Conservation (phyloP, 2,888 invertebrate genomes). For the Prostheceraeus crozeri region DNA sequence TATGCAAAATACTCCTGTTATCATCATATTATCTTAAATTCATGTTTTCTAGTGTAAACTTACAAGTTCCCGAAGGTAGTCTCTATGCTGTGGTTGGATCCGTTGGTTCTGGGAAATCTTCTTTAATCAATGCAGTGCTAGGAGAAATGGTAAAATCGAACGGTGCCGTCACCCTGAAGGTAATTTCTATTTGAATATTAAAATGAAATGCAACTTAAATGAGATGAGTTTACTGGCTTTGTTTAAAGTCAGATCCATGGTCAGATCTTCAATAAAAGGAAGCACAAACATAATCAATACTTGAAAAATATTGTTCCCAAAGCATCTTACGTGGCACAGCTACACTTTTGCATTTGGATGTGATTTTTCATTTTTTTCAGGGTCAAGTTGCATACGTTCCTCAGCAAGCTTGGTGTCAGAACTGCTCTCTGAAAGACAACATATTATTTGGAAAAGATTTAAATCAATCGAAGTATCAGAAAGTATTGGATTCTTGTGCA, state of each 20-base stretch:
- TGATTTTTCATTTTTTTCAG: constrained; percentile 42
- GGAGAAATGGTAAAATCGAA: constrained; percentile 80
- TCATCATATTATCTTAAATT: neutral
- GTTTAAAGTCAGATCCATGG: too few relatives aligned
- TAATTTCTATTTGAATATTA: constrained; percentile 39
- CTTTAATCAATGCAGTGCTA: constrained; percentile 74
- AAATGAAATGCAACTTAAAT: neutral
- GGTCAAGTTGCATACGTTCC: constrained; percentile 53
- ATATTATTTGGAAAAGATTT: constrained; percentile 58
- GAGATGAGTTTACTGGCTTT: too few relatives aligned
- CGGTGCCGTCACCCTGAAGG: constrained; percentile 70
- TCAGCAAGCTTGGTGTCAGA: constrained; percentile 61
- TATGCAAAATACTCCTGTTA: too few relatives aligned
- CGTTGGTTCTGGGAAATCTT: constrained; percentile 62
- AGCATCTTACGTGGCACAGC: neutral
- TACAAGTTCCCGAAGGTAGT: constrained; percentile 63
- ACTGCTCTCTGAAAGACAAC: constrained; percentile 59
- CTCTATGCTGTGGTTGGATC: constrained; percentile 58
- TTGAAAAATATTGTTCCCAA: neutral
- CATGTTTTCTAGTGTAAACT: constrained; percentile 64
- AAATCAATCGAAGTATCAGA: constrained; percentile 46
- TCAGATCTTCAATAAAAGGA: constrained; percentile 2
- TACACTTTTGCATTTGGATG: too few relatives aligned
- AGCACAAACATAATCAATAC: neutral
- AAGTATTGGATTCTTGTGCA: constrained; percentile 54